These are phyloP conservation scores for silkworm (Bombyx mori) DNA, from an alignment of 1,140 invertebrate genomes.

Conservation along the genomic window DNA sequence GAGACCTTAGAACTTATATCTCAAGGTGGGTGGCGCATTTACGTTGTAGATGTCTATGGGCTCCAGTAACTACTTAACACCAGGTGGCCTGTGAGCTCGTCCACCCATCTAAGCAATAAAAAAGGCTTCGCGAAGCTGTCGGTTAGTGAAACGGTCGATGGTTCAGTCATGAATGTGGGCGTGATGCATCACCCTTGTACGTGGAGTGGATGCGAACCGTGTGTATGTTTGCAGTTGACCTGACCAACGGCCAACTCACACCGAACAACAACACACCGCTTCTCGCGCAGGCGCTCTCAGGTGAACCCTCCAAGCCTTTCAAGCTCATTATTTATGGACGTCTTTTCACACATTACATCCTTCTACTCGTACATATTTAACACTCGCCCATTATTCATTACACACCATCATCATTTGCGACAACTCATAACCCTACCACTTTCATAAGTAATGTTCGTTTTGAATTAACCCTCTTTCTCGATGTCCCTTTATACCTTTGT, in stretches of 20 bases:
- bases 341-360: slow-evolving; percentile 15
- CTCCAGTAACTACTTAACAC: no score
- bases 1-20: no score
- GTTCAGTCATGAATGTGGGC: slow-evolving; percentile 66
- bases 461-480: no score
- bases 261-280: slow-evolving; percentile 95
- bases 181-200: slow-evolving; percentile 42
- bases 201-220: slow-evolving; percentile 63
- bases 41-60: no score
- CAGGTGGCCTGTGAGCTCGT: no score
- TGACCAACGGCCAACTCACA: slow-evolving; percentile 93
- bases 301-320: slow-evolving; percentile 71
- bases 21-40: no score
- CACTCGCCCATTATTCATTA: slow-evolving; percentile 3
- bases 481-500: no score
- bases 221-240: slow-evolving; percentile 89
- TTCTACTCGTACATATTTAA: slow-evolving; percentile 3
- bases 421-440: no score
- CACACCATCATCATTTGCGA: no score
- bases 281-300: slow-evolving; percentile 94
- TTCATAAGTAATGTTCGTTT: no score
- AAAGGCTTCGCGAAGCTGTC: background rate
- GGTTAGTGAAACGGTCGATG: slow-evolving; percentile 34
- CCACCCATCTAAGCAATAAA: no score
- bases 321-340: slow-evolving; percentile 18